Evolutionary conservation across 2,797 vertebrate genomes (phyloP), one percentile per base, ranked within the genome.

Genomic region (Mico argentatus): DNA sequence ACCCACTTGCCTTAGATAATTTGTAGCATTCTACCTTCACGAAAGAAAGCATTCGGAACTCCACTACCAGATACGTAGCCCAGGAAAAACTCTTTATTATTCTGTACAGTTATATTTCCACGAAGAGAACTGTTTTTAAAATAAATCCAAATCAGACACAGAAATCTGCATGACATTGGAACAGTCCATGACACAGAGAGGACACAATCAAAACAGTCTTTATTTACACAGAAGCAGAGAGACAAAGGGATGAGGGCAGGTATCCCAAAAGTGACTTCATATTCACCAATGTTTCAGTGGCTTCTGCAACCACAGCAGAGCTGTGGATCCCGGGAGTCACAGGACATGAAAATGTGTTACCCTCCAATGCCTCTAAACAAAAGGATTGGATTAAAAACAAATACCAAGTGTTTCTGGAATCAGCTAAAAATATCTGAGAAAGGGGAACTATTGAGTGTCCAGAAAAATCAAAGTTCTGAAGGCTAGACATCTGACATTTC

Each of bases 31-130:
- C 85, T 19, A 46, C 36, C 10, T 20, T 27, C 27, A 3, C 0
- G 19, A 39, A 61, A 89, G 48, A 80, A 90, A 91, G 39, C 70
- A 70, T 30, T 76, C 41, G 27, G 83, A 97, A 88, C 88, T 41
- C 59, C 82, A 76, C 92, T 52, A 93, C 59, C 95, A 97, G 96
- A 82, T 82, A 95, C 57, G 86, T 44, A 55, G 98, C 99, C 98
- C 99, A 99, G 98, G 99, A 99, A 98, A 98, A 98, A 98, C 92
- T 98, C 89, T 99, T 99, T 99, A 99, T 99, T 99, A 98, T 98
- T 98, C 98, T 97, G 90, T 70, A 94, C 90, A 76, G 92, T 83
- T 96, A 95, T 76, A 80, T 75, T 94, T 94, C 95, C 93, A 98
- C 98, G 98, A 98, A 98, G 99, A 99, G 99, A 98, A 99, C 98